Percentiles rank a stretch among this genome's conserved stretches.
phyloP scores from a whole-genome alignment of 2,797 vertebrate genomes.

The Phalanger gymnotis region DNA sequence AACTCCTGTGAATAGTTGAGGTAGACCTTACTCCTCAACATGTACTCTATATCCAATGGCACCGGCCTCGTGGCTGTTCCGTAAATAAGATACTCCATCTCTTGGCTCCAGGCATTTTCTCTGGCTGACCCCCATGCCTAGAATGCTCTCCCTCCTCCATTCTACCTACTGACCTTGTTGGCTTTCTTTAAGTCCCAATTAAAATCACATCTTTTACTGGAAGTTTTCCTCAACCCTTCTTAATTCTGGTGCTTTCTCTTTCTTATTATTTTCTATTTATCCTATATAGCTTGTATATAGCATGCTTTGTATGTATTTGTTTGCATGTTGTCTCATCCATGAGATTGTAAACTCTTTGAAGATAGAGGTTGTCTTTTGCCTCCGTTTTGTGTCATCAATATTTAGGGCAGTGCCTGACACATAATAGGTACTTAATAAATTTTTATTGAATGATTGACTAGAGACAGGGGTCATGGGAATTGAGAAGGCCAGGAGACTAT shows the following conservation, averaged over 20 bases:
- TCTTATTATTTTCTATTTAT: not conserved
- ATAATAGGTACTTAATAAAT: not conserved
- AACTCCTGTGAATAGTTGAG: not conserved
- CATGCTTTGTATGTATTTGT: not conserved
- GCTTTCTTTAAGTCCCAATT: not conserved
- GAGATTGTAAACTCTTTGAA: not conserved
- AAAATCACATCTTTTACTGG: not conserved
- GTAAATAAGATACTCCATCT: not conserved
- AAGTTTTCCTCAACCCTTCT: not conserved
- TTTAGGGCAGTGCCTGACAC: not conserved
- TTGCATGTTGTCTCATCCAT: not conserved
- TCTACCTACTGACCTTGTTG: not conserved
- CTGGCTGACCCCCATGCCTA: not conserved
- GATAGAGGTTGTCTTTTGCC: not conserved
- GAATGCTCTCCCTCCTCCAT: not conserved
- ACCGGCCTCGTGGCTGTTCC: not conserved
- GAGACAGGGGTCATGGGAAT: not conserved
- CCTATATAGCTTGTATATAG: not conserved
- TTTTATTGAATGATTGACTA: not conserved
- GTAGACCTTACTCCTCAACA: not conserved
- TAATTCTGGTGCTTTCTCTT: not conserved
- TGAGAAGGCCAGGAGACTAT: not conserved
- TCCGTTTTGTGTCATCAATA: not conserved
- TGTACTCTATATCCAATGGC: not conserved
- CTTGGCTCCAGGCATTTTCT: not conserved